A percentile compares a stretch with the other conserved stretches of the same genome.
Conservation (phyloP, 1,140 invertebrate genomes). For the Telenomus remus region DNA sequence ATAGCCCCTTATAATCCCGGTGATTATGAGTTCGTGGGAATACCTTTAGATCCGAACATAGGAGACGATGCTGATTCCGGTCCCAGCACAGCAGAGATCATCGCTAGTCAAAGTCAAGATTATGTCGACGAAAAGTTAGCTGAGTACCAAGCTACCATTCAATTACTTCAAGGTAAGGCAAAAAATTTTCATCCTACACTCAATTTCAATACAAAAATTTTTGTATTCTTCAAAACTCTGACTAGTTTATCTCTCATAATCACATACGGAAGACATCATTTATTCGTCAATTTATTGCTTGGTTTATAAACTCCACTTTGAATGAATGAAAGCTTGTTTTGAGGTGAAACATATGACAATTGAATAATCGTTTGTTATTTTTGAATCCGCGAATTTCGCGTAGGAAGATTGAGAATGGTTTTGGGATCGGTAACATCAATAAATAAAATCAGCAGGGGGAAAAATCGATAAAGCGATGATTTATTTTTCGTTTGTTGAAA, state of each 20-base stretch:
- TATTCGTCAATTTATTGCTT: background rate
- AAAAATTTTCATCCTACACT: background rate
- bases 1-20: conserved; percentile 79
- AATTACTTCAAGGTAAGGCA: conserved; percentile 86
- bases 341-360: background rate
- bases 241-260: background rate
- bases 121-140: conserved; percentile 95
- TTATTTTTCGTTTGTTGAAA: too few species aligned
- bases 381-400: conserved; percentile 2
- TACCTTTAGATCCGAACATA: conserved; percentile 82
- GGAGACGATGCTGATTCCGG: conserved; percentile 83
- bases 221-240: background rate
- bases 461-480: too few species aligned
- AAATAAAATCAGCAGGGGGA: background rate
- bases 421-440: background rate
- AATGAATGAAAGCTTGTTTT: too few species aligned
- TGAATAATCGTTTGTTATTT: conserved; percentile 23
- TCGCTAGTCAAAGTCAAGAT: conserved; percentile 93
- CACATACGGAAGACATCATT: too few species aligned
- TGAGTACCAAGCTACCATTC: conserved; percentile 94
- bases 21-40: conserved; percentile 80
- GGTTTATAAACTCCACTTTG: background rate
- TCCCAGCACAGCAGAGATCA: conserved; percentile 91
- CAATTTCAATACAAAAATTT: background rate
- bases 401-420: background rate